Percentiles rank a stretch among this genome's conserved stretches.
Conservation (phyloP, 1,140 invertebrate species). For the Drosophila bocqueti region DNA sequence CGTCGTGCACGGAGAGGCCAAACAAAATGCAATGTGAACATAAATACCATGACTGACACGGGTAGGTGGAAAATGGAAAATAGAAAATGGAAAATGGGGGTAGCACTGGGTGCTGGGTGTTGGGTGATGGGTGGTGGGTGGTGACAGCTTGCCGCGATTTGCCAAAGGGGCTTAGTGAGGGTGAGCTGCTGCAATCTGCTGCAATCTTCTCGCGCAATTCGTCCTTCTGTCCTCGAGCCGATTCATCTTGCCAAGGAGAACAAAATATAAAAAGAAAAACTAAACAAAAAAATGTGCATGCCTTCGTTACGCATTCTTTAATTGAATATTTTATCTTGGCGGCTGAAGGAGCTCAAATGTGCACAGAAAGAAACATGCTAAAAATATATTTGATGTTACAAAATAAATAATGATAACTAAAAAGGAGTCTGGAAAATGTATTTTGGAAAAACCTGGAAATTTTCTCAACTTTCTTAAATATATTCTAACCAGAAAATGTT, state of each 20-base stretch:
- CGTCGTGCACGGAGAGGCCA: slow-evolving; percentile 25
- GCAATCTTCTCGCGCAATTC: slow-evolving; percentile 48
- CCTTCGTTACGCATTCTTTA: slow-evolving; percentile 56
- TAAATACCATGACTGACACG: slow-evolving; percentile 43
- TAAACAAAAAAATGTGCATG: slow-evolving; percentile 11
- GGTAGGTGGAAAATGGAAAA: slow-evolving; percentile 13
- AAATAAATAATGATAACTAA: not conserved
- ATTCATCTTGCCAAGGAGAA: slow-evolving; percentile 54
- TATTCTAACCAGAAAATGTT: not conserved
- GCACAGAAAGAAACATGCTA: slow-evolving; percentile 7
- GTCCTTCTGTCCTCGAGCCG: slow-evolving; percentile 46
- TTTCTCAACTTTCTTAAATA: not conserved
- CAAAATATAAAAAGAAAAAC: not conserved
- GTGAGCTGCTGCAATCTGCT: slow-evolving; percentile 26
- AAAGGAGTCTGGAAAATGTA: not conserved
- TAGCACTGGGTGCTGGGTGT: not conserved
- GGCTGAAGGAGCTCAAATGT: slow-evolving; percentile 4
- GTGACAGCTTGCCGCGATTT: slow-evolving; percentile 20
- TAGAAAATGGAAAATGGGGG: slow-evolving; percentile 21
- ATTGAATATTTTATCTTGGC: slow-evolving; percentile 74
- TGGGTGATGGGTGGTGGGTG: not conserved
- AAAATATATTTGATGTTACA: no score
- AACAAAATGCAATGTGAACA: slow-evolving; percentile 43
- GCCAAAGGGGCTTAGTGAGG: slow-evolving; percentile 17
- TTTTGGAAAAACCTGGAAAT: not conserved